Evolutionary conservation across 2,797 vertebrate species (phyloP).

Genomic region (Paguma larvata): DNA sequence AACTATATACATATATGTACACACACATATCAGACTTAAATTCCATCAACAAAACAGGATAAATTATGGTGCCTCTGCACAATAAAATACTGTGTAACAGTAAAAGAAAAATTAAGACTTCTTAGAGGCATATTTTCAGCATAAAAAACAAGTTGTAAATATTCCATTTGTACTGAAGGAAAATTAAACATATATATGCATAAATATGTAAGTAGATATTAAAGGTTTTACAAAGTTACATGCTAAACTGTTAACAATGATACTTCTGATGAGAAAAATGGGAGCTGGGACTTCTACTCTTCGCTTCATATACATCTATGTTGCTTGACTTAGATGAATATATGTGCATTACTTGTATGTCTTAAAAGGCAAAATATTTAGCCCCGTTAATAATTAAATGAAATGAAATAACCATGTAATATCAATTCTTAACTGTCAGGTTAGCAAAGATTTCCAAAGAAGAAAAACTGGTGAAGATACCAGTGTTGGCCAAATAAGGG

Average conservation of each 20-base stretch:
- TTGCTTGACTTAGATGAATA: neutral
- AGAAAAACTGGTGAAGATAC: neutral
- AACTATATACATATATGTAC: neutral
- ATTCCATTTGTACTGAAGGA: conserved; percentile 5
- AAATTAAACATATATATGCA: neutral
- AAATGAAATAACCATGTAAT: neutral
- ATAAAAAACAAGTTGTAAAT: conserved; percentile 16
- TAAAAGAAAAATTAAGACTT: neutral
- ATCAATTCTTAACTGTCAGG: conserved; percentile 7
- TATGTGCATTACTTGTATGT: neutral
- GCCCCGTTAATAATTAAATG: neutral
- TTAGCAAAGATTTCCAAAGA: neutral
- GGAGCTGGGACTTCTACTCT: neutral
- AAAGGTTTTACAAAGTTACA: neutral
- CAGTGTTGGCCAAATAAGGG: neutral
- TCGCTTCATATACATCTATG: neutral
- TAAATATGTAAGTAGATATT: conserved; percentile 8
- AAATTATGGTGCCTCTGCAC: neutral
- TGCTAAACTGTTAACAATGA: neutral
- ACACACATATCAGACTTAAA: neutral
- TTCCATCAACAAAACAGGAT: neutral
- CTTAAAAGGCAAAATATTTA: neutral
- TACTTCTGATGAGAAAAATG: neutral
- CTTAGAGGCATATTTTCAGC: neutral
- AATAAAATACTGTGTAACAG: neutral